These are phyloP conservation scores for Brachypalpus laphriformis DNA, from an alignment of 2,888 invertebrate species.

Conservation along the genomic window DNA sequence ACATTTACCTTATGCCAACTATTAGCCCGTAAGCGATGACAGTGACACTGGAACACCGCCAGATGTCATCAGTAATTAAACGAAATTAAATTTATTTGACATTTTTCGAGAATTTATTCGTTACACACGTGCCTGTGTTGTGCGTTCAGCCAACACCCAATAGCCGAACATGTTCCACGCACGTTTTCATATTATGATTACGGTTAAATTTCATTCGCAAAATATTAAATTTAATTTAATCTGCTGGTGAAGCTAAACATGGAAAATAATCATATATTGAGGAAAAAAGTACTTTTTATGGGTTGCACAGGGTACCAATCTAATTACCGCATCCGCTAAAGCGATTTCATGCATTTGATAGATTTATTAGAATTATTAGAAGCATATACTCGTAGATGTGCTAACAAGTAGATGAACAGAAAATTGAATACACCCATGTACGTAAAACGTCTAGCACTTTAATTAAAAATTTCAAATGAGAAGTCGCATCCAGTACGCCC, in stretches of 20 bases:
- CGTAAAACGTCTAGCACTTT: no score
- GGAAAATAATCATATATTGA: neutral
- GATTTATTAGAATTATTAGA: neutral
- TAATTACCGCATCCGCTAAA: constrained; percentile 5
- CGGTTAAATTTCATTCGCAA: constrained; percentile 23
- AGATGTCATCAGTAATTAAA: constrained; percentile 72
- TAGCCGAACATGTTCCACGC: constrained; percentile 33
- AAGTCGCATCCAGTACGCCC: no score
- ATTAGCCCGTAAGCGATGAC: constrained; percentile 46
- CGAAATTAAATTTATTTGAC: constrained; percentile 70
- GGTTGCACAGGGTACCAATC: neutral
- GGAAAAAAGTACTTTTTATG: neutral
- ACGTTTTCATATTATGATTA: constrained; percentile 32
- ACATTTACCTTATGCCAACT: no score
- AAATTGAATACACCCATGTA: no score
- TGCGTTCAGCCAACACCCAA: neutral
- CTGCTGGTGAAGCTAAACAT: constrained; percentile 1
- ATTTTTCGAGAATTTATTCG: constrained; percentile 65
- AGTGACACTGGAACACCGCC: constrained; percentile 57
- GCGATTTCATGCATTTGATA: neutral
- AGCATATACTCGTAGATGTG: no score
- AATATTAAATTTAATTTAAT: constrained; percentile 38
- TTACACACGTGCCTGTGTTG: constrained; percentile 30
- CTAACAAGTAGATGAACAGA: no score
- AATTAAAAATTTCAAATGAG: no score